Evolutionary conservation across 2,888 invertebrate species (phyloP), one percentile per base, ranked within the genome.

Genomic region (Phyllotreta striolata): DNA sequence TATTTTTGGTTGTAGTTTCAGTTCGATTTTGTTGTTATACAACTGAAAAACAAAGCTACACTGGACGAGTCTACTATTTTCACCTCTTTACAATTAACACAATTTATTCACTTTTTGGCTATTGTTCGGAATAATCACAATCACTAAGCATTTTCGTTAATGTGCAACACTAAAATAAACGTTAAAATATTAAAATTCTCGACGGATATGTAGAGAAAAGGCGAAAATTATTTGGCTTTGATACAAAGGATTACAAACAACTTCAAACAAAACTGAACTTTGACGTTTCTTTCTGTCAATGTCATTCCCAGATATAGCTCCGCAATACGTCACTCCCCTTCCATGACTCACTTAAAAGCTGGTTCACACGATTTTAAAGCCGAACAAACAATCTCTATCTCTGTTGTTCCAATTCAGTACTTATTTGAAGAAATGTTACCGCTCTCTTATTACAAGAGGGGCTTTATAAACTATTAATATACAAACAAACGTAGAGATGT

Each of bases 11-110:
- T 52, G 8, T n/a, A 24, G 10, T 43, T 60, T 60, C 14, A 52
- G 51, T 59, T 59, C 43, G 35, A 35, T 44, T 14, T 60, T 37
- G 34, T 51, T 59, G 52, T 37, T 4, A 43, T 38, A 60, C 44
- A 54, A 60, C 8, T 38, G 8, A 44, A 14, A 60, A 55, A 41
- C 43, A 51, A 52, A 60, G 40, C 55, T 66, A 67, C 64, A 70
- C 70, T 71, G 80, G 81, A 77, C 78, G 79, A 81, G 80, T 80
- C 80, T 80, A 79, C 79, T 81, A 73, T 76, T 73, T 14, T 44
- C 38, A 52, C 60, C 43, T 52, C 12, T 8, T 14, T 7, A 14
- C n/a, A 52, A 54, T n/a, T 44, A 43, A 52, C 43, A 60, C 52
- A 49, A 63, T 60, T 44, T 49, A 56, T 49, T 57, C 63, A 44